Conservation (phyloP, 2,797 vertebrate genomes). For the Falco cherrug region DNA sequence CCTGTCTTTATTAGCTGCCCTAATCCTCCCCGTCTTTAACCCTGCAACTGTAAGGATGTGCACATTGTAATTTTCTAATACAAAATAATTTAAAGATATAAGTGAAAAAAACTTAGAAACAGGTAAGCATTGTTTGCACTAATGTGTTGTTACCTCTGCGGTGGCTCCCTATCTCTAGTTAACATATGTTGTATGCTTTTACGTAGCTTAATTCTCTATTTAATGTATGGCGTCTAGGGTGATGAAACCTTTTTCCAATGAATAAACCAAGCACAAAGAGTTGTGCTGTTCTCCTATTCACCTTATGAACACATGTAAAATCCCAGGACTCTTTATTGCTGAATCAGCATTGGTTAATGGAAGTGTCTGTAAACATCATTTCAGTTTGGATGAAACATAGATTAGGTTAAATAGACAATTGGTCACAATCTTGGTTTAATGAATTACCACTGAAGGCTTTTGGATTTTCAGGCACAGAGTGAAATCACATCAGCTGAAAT, state of each 20-base stretch:
- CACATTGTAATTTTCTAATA: background rate
- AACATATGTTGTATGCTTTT: background rate
- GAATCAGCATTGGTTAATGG: background rate
- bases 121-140: background rate
- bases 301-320: background rate
- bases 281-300: background rate
- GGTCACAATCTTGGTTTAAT: background rate
- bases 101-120: background rate
- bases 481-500: background rate
- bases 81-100: background rate
- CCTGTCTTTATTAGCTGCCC: background rate
- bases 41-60: background rate
- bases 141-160: background rate
- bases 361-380: background rate
- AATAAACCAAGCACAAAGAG: background rate
- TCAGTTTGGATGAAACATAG: background rate
- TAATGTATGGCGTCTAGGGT: background rate
- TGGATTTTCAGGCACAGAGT: background rate
- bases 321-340: background rate
- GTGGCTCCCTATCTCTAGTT: background rate
- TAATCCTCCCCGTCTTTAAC: background rate
- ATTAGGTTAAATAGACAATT: background rate
- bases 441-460: background rate
- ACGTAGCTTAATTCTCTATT: background rate
- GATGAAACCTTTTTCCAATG: background rate